phyloP scores from a whole-genome alignment of 2,113 vertebrate genomes.

The Budorcas taxicolor region DNA sequence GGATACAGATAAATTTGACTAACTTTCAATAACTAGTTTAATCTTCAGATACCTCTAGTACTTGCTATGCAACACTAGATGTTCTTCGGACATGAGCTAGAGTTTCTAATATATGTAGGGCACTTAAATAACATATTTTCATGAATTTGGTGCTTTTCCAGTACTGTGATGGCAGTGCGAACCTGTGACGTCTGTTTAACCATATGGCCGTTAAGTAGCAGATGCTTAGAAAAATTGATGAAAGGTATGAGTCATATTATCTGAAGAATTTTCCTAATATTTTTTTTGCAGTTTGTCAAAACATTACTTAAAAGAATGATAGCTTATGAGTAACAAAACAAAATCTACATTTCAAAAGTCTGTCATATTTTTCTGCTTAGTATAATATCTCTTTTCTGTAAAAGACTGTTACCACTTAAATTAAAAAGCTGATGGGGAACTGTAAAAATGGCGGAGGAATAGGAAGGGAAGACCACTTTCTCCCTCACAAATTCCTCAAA shows the following conservation, averaged over 20 bases:
- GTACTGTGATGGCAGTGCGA: slow-evolving; percentile 51
- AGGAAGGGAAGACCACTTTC: too few species aligned
- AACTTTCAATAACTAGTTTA: neutral
- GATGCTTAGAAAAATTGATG: slow-evolving; percentile 71
- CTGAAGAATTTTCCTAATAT: slow-evolving; percentile 73
- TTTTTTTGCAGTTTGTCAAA: slow-evolving; percentile 77
- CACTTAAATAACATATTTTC: neutral
- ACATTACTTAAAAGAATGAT: slow-evolving; percentile 76
- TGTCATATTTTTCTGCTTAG: slow-evolving; percentile 73
- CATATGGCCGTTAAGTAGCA: slow-evolving; percentile 70
- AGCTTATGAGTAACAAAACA: slow-evolving; percentile 75
- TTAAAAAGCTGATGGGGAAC: slow-evolving; percentile 76
- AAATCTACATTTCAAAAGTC: slow-evolving; percentile 72
- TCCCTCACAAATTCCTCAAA: too few species aligned
- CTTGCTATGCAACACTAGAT: neutral
- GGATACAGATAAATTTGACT: neutral
- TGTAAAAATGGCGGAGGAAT: too few species aligned
- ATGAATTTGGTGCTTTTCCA: slow-evolving; percentile 8
- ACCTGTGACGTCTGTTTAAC: slow-evolving; percentile 68
- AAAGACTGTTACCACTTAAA: slow-evolving; percentile 74
- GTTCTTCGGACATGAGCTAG: neutral
- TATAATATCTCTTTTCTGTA: slow-evolving; percentile 69
- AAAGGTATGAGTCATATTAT: slow-evolving; percentile 76
- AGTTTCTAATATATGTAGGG: neutral
- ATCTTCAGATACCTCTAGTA: neutral